phyloP scores from a whole-genome alignment of 2,888 invertebrate genomes.

The Ischnus inquisitorius region DNA sequence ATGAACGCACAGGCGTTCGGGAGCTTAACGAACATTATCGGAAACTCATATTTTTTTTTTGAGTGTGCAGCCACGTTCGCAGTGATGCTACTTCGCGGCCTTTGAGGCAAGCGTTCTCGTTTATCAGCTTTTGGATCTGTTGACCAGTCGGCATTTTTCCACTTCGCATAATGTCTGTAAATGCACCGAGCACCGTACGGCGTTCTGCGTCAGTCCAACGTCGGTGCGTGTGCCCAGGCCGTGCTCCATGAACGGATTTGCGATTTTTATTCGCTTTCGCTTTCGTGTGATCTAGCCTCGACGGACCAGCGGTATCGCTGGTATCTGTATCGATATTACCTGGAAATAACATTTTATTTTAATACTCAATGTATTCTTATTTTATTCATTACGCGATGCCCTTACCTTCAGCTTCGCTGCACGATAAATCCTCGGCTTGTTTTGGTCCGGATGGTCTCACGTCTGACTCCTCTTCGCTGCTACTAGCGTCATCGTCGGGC shows the following conservation, averaged over 20 bases:
- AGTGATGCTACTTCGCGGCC: constrained; percentile 57
- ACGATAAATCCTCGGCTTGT: neutral
- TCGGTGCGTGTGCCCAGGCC: constrained; percentile 26
- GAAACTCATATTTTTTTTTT: constrained; percentile 58
- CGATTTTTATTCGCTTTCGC: neutral
- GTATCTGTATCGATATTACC: neutral
- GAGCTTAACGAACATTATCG: no score
- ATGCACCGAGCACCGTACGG: constrained; percentile 43
- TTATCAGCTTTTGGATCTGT: constrained; percentile 56
- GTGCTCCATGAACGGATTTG: constrained; percentile 1
- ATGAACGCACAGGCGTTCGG: no score
- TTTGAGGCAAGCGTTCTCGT: no score
- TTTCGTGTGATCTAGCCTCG: constrained; percentile 3
- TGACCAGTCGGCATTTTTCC: constrained; percentile 57
- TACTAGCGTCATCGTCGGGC: neutral
- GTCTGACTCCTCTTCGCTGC: constrained; percentile 22
- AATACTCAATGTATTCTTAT: constrained; percentile 1
- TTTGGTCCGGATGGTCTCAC: constrained; percentile 7
- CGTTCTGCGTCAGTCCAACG: constrained; percentile 58
- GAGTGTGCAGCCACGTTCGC: constrained; percentile 62
- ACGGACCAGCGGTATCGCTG: neutral
- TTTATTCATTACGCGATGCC: neutral
- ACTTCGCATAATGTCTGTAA: constrained; percentile 31
- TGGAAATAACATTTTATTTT: no score
- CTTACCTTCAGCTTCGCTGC: constrained; percentile 26